Conservation (phyloP, 2,113 vertebrate species). For the Ochotona princeps region DNA sequence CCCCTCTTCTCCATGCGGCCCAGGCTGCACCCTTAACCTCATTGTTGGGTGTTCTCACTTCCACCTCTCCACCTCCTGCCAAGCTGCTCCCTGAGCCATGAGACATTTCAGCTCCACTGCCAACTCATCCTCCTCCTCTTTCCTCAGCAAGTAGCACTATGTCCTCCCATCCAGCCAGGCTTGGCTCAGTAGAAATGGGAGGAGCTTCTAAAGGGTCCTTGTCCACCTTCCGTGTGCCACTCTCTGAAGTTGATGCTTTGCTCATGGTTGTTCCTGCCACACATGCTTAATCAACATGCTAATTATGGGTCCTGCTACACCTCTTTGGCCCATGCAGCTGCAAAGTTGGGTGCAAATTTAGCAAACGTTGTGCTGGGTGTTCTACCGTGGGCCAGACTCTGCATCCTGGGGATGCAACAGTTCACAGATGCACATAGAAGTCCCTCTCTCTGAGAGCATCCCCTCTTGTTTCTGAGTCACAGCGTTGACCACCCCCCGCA, state of each 20-base stretch:
- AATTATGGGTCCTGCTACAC: not conserved
- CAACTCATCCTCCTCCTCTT: conserved; percentile 8
- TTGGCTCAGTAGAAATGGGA: not conserved
- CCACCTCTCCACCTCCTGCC: conserved; percentile 73
- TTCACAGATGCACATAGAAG: not conserved
- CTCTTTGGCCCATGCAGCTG: not conserved
- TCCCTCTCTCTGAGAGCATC: not conserved
- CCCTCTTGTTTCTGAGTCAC: not conserved
- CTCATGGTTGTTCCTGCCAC: not conserved
- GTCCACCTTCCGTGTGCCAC: not conserved
- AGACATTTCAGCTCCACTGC: not conserved
- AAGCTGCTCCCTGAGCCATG: conserved; percentile 9
- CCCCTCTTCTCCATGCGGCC: not conserved
- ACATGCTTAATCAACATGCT: not conserved
- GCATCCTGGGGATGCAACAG: not conserved
- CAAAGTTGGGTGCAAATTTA: not conserved
- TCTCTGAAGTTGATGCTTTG: not conserved
- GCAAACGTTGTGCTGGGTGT: not conserved
- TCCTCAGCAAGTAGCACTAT: not conserved
- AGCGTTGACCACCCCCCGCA: not conserved
- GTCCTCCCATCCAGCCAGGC: not conserved
- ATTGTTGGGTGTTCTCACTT: conserved; percentile 45
- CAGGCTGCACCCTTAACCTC: not conserved
- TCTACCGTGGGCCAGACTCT: not conserved
- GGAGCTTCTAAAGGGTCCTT: not conserved